phyloP scores from a whole-genome alignment of 2,113 vertebrate genomes.

The Cyphomyrus plagiostoma region DNA sequence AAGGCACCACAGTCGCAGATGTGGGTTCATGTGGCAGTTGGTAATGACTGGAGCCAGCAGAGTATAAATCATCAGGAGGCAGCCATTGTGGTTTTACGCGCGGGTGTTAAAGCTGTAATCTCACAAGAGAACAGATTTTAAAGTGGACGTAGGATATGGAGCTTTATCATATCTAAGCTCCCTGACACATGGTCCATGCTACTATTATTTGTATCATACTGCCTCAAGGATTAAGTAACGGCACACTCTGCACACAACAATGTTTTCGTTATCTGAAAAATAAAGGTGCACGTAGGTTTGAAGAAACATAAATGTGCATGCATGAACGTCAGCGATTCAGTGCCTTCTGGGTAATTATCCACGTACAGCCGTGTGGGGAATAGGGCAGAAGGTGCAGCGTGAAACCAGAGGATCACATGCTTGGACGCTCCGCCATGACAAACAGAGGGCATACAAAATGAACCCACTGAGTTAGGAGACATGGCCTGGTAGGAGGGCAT shows the following conservation, averaged over 20 bases:
- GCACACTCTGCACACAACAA: background rate
- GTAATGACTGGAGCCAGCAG: background rate
- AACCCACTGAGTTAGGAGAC: background rate
- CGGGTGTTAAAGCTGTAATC: background rate
- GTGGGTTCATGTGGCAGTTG: background rate
- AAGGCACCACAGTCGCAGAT: background rate
- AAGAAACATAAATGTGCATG: background rate
- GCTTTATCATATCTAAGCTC: background rate
- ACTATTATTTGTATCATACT: background rate
- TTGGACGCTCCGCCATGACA: background rate
- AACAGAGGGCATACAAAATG: background rate
- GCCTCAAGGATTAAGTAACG: background rate
- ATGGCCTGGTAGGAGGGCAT: background rate
- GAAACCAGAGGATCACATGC: background rate
- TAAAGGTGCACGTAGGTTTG: background rate
- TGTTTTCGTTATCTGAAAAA: background rate
- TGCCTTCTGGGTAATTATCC: background rate
- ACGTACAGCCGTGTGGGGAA: background rate
- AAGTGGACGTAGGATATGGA: background rate
- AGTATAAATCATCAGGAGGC: background rate
- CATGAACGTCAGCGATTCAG: background rate
- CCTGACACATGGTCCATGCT: background rate
- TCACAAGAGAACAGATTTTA: background rate
- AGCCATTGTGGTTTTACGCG: background rate
- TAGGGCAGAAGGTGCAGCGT: background rate